A percentile compares a stretch with the other conserved stretches of the same genome.
Conservation (phyloP, 1,140 invertebrate genomes). For the Vanessa tameamea region DNA sequence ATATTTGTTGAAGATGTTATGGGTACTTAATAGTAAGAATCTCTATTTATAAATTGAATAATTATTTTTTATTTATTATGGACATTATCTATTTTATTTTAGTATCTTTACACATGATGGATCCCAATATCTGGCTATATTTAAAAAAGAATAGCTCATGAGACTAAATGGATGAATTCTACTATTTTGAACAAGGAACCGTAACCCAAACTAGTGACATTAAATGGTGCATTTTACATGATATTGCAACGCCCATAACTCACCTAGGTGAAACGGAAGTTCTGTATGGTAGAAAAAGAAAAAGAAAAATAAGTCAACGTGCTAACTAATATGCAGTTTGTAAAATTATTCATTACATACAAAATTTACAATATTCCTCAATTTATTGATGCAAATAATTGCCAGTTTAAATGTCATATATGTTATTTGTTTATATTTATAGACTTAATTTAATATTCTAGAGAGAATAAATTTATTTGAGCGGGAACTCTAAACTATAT, state of each 20-base stretch:
- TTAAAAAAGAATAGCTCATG: background rate
- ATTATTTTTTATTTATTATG: no score
- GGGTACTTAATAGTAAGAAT: no score
- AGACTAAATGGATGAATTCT: conserved; percentile 21
- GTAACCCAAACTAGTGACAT: conserved; percentile 3
- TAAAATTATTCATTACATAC: background rate
- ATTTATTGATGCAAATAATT: background rate
- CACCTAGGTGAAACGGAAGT: conserved; percentile 85
- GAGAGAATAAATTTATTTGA: no score
- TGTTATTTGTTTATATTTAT: no score
- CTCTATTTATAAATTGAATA: no score
- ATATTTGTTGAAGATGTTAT: no score
- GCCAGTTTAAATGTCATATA: no score
- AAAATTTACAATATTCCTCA: background rate
- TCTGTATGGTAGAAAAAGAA: conserved; percentile 81
- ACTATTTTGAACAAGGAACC: conserved; percentile 5
- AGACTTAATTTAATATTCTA: no score
- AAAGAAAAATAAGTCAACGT: conserved; percentile 64
- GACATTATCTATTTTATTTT: no score
- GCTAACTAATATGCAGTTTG: background rate
- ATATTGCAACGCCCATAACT: conserved; percentile 73
- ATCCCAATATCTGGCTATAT: background rate
- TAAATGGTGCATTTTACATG: conserved; percentile 26
- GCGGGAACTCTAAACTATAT: no score
- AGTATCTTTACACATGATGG: no score